These are phyloP conservation scores for Corynorhinus townsendii DNA, from an alignment of 2,113 vertebrate genomes.

Conservation along the genomic window DNA sequence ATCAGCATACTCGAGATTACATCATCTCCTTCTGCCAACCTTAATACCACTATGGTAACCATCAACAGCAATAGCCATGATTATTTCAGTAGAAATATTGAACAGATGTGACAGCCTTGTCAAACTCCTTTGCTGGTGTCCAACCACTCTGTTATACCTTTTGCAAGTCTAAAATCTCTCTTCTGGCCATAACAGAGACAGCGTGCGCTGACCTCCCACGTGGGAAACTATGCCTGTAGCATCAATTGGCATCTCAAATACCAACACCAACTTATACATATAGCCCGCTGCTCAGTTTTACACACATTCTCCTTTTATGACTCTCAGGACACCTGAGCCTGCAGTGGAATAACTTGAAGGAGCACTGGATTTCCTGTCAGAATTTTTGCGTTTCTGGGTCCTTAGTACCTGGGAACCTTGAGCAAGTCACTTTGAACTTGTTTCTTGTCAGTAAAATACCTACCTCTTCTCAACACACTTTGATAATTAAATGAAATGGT, in stretches of 20 bases:
- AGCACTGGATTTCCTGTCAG: not conserved
- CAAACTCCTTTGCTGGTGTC: constrained; percentile 83
- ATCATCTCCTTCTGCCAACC: constrained; percentile 86
- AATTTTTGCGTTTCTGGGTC: not conserved
- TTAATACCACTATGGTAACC: constrained; percentile 84
- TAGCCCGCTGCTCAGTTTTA: not conserved
- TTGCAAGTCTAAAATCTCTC: constrained; percentile 79
- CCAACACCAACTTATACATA: not conserved
- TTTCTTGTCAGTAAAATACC: not conserved
- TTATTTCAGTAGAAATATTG: constrained; percentile 84
- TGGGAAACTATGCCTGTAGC: constrained; percentile 20
- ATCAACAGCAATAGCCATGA: constrained; percentile 82
- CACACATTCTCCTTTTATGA: not conserved
- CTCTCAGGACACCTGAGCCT: not conserved
- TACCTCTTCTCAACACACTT: not conserved
- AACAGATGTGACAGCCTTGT: constrained; percentile 86
- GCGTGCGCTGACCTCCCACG: constrained; percentile 49
- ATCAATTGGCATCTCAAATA: not conserved
- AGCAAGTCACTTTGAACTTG: not conserved
- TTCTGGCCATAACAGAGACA: constrained; percentile 67
- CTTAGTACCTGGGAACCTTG: not conserved
- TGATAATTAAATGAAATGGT: not conserved
- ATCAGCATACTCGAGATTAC: constrained; percentile 79
- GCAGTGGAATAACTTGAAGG: not conserved
- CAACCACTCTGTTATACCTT: constrained; percentile 80